phyloP scores from a whole-genome alignment of 2,888 invertebrate genomes.

The Lithophane ornitopus region DNA sequence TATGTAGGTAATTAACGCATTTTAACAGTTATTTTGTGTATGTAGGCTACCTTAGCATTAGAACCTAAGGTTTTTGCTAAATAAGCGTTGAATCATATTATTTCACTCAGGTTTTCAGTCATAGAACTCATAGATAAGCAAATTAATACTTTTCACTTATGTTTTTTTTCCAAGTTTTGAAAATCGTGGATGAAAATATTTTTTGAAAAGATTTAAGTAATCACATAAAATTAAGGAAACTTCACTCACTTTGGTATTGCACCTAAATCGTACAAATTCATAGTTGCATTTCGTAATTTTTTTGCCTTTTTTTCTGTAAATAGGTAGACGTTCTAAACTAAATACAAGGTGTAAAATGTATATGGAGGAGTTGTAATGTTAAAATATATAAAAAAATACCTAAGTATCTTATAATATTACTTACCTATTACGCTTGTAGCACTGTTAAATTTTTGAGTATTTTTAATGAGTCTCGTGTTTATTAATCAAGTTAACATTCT shows the following conservation, averaged over 20 bases:
- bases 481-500: slow-evolving; percentile 9
- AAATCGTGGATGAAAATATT: background rate
- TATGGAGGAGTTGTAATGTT: background rate
- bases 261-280: slow-evolving; percentile 36
- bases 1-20: background rate
- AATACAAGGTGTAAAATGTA: background rate
- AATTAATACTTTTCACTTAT: background rate
- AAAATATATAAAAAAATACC: background rate
- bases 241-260: slow-evolving; percentile 8
- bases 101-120: background rate
- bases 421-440: background rate
- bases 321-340: background rate
- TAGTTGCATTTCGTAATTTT: background rate
- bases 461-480: slow-evolving; percentile 16
- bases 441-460: background rate
- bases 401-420: background rate
- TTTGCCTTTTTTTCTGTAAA: slow-evolving; percentile 12
- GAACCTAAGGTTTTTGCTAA: background rate
- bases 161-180: background rate
- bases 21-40: background rate
- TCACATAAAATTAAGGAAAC: slow-evolving; percentile 1
- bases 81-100: background rate
- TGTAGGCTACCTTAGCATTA: background rate
- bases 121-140: background rate
- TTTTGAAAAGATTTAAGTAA: slow-evolving; percentile 3